These are phyloP conservation scores for Aphidius gifuensis DNA, from an alignment of 1,140 invertebrate genomes.

Conservation along the genomic window DNA sequence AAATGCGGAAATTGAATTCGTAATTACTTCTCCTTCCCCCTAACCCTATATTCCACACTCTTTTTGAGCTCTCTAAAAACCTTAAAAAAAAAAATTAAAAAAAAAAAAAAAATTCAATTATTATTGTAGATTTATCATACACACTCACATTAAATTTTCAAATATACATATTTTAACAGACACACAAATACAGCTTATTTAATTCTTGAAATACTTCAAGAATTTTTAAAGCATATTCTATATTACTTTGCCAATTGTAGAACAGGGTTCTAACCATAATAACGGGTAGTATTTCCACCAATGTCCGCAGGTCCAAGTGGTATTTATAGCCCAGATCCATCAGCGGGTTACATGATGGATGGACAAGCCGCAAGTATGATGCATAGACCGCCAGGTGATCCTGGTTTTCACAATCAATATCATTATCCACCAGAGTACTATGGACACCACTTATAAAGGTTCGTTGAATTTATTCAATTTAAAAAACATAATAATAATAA, in stretches of 20 bases:
- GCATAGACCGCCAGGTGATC: slow-evolving; percentile 87
- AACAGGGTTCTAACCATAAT: slow-evolving; percentile 57
- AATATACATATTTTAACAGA: too few species aligned
- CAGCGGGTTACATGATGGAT: slow-evolving; percentile 97
- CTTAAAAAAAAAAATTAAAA: too few species aligned
- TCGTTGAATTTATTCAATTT: slow-evolving; percentile 20
- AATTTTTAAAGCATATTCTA: too few species aligned
- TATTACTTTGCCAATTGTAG: slow-evolving; percentile 38
- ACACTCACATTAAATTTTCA: too few species aligned
- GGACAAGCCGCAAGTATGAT: slow-evolving; percentile 86
- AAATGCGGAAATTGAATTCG: neutral
- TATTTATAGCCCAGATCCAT: slow-evolving; percentile 89
- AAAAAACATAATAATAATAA: slow-evolving; percentile 1
- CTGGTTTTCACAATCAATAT: slow-evolving; percentile 87
- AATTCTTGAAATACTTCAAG: too few species aligned
- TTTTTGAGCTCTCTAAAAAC: too few species aligned
- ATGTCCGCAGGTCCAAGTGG: slow-evolving; percentile 85
- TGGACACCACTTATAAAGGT: slow-evolving; percentile 80
- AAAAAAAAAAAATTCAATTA: neutral
- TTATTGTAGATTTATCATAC: neutral
- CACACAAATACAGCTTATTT: too few species aligned
- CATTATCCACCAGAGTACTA: slow-evolving; percentile 89
- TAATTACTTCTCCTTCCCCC: too few species aligned
- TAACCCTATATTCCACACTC: too few species aligned
- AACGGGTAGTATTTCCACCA: slow-evolving; percentile 78